A percentile compares a stretch with the other conserved stretches of the same genome.
phyloP scores from a whole-genome alignment of 2,888 invertebrate genomes.

The Ectropis crepuscularia region DNA sequence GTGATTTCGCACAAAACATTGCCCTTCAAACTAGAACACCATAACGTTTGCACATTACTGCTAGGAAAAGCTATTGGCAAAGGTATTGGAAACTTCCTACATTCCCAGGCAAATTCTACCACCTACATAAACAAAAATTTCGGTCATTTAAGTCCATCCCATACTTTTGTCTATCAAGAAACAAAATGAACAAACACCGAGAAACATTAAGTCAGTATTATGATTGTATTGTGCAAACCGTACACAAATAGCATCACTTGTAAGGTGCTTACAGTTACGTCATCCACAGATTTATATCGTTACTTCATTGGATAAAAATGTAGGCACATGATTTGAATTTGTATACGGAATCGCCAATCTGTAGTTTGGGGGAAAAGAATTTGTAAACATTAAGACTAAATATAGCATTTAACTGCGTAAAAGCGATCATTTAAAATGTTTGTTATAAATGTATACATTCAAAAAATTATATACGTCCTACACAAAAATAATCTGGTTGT shows the following conservation, averaged over 20 bases:
- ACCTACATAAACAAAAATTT: too few species aligned
- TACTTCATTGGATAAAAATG: slow-evolving; percentile 39
- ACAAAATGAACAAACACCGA: background rate
- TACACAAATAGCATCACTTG: slow-evolving; percentile 33
- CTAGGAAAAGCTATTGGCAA: too few species aligned
- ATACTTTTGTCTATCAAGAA: background rate
- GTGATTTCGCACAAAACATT: too few species aligned
- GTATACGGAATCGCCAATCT: slow-evolving; percentile 20
- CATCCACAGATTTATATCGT: slow-evolving; percentile 37
- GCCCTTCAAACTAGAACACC: too few species aligned
- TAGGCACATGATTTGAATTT: slow-evolving; percentile 18
- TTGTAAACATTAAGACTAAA: slow-evolving; percentile 12
- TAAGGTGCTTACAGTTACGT: slow-evolving; percentile 34
- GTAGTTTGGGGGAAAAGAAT: slow-evolving; percentile 15
- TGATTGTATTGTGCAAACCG: slow-evolving; percentile 10
- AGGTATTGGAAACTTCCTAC: too few species aligned
- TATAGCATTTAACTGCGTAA: slow-evolving; percentile 7
- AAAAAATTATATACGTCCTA: too few species aligned
- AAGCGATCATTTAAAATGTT: background rate
- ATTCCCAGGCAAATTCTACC: too few species aligned
- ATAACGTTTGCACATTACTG: too few species aligned
- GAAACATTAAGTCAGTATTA: background rate
- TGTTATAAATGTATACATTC: too few species aligned
- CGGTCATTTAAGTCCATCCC: too few species aligned
- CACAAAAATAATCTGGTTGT: too few species aligned